Conservation (phyloP, 2,888 invertebrate genomes). For the Drosophila meridionalis region DNA sequence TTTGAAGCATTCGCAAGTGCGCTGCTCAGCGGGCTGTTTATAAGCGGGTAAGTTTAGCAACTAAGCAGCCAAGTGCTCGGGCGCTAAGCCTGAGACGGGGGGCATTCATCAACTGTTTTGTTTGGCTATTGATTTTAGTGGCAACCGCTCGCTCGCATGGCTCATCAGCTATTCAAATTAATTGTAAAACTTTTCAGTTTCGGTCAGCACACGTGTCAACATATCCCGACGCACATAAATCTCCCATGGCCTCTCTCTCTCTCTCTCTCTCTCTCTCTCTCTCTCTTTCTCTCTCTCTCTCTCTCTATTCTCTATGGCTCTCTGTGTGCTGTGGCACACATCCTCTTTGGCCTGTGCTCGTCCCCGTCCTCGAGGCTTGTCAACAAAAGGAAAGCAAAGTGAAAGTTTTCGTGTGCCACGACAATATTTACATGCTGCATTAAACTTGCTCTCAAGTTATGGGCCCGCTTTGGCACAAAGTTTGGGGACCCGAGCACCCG, state of each 20-base stretch:
- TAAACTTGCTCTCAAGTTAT: constrained; percentile 73
- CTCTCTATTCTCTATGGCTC: neutral
- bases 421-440: constrained; percentile 80
- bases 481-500: constrained; percentile 36
- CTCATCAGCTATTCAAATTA: constrained; percentile 69
- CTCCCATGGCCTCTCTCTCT: constrained; percentile 26
- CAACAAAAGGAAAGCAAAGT: constrained; percentile 64
- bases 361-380: constrained; percentile 49
- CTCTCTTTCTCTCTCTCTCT: too few relatives aligned
- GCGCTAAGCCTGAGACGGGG: neutral
- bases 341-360: constrained; percentile 26
- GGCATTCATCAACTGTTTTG: constrained; percentile 4
- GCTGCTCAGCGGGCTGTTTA: constrained; percentile 26
- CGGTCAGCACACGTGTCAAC: constrained; percentile 60
- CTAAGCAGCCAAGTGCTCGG: constrained; percentile 20
- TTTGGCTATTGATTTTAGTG: constrained; percentile 26
- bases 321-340: constrained; percentile 19
- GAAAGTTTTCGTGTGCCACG: constrained; percentile 77
- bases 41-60: constrained; percentile 14
- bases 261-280: too few relatives aligned
- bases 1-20: constrained; percentile 48
- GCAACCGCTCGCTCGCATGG: constrained; percentile 11
- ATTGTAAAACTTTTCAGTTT: constrained; percentile 68
- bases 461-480: constrained; percentile 51
- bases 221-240: constrained; percentile 50